phyloP scores from a whole-genome alignment of 2,888 invertebrate species.

The Alsophila aescularia region DNA sequence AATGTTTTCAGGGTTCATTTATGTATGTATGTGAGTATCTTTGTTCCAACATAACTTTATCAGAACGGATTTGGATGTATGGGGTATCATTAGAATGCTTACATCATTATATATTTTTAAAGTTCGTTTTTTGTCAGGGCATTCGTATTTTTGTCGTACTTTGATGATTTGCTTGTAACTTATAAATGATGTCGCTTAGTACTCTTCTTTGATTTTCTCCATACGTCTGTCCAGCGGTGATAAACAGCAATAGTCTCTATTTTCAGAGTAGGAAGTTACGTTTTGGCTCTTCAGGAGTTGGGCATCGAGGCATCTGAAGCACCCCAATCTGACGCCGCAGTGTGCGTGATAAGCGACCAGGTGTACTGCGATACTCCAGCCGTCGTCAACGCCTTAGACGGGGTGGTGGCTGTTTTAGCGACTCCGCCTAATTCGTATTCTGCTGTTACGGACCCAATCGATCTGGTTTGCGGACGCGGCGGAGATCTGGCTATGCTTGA shows the following conservation, averaged over 20 bases:
- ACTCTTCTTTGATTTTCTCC: too few species aligned
- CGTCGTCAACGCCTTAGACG: constrained; percentile 68
- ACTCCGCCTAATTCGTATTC: constrained; percentile 93
- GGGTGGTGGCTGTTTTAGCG: constrained; percentile 83
- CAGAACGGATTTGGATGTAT: too few species aligned
- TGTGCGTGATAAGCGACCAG: constrained; percentile 75
- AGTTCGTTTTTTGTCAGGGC: too few species aligned
- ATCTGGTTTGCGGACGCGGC: constrained; percentile 91
- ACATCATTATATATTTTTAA: too few species aligned
- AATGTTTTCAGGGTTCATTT: too few species aligned
- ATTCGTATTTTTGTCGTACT: too few species aligned
- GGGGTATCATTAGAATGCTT: too few species aligned
- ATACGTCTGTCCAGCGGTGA: background rate
- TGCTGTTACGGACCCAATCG: constrained; percentile 91
- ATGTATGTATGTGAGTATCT: too few species aligned
- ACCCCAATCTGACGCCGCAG: constrained; percentile 64
- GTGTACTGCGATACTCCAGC: constrained; percentile 83
- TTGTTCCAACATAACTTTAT: too few species aligned
- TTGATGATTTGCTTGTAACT: too few species aligned
- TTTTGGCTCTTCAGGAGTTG: constrained; percentile 87
- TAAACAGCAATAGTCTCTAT: background rate
- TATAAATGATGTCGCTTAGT: too few species aligned
- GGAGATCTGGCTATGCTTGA: constrained; percentile 91
- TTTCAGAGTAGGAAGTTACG: constrained; percentile 86
- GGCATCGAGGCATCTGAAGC: constrained; percentile 84